Evolutionary conservation across 1,140 invertebrate genomes (phyloP).

Genomic region (Acromyrmex heyeri): DNA sequence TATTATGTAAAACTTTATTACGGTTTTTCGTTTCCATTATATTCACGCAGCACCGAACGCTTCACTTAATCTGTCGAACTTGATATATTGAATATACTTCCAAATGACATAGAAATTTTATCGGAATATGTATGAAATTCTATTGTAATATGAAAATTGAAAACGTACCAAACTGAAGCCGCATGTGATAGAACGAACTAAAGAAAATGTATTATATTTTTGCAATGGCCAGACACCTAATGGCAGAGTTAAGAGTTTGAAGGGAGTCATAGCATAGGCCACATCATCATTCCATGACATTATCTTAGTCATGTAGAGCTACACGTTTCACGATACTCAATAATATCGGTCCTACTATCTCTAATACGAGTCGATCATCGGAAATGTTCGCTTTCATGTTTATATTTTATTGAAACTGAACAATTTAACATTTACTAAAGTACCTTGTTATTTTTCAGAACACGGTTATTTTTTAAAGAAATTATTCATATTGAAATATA

Average conservation of each 20-base stretch:
- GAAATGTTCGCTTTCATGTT: background rate
- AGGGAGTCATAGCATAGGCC: conserved; percentile 18
- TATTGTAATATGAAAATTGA: background rate
- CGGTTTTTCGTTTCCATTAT: background rate
- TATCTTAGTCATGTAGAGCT: background rate
- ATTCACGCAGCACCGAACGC: background rate
- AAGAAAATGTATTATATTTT: conserved; percentile 11
- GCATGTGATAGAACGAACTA: background rate
- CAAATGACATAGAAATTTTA: background rate
- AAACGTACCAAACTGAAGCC: background rate
- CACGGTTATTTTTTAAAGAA: background rate
- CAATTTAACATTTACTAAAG: background rate
- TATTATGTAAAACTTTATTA: background rate
- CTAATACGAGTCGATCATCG: background rate
- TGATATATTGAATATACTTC: background rate
- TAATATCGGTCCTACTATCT: background rate
- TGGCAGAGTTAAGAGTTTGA: conserved; percentile 36
- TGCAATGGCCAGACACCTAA: conserved; percentile 65
- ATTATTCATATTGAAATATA: background rate
- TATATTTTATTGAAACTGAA: conserved; percentile 10
- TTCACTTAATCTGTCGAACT: background rate
- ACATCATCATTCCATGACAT: conserved; percentile 39
- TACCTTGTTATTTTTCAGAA: background rate
- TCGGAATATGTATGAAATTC: background rate
- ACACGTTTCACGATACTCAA: background rate